Evolutionary conservation across 1,140 invertebrate species (phyloP), one percentile per base, ranked within the genome.

Genomic region (Drosophila ogumai): DNA sequence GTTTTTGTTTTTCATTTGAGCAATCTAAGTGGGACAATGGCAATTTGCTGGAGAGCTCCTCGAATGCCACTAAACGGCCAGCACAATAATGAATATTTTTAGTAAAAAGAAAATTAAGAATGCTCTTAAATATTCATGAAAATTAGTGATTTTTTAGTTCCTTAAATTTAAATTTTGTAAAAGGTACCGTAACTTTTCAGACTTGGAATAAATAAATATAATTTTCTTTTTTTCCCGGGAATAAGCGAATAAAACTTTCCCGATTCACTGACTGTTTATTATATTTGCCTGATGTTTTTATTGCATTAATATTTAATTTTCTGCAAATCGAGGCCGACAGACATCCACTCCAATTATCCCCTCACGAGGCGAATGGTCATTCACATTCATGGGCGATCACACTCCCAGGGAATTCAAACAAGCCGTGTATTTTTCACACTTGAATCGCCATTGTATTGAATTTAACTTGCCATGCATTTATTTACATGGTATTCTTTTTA

Each of bases 11-110:
- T 47, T 61, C 38, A 49, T 78, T 58, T 44, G 25, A 41, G 55
- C 54, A 50, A 76, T 76, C 61, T 67, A 67, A 75, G 69, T 56
- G 71, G 43, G 19, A 75, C 73, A 75, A 75, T 65, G 52, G 71
- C 59, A 63, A 75, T 44, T 73, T 73, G 40, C 40, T 34, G 43
- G 7, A 61, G 41, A 58, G 44, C 69, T 71, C 12, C 46, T 58
- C 22, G 47, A 75, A 47, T 47, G 19, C 34, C 36, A 25, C 46
- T 34, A 36, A 75, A 17, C 31, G 17, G 43, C 13, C 22, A 17
- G n/a, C 38, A 46, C 31, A 31, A 12, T 7, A 6, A 6, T 19
- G 50, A 7, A 36, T 71, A 58, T 25, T 55, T 13, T 13, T 0
- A 10, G 17, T 12, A 4, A 3, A 34, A 3, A 10, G 8, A 22